A percentile compares a stretch with the other conserved stretches of the same genome.
These are phyloP conservation scores for Drymodes brunneopygia DNA, from an alignment of 2,113 vertebrate species.

Conservation along the genomic window DNA sequence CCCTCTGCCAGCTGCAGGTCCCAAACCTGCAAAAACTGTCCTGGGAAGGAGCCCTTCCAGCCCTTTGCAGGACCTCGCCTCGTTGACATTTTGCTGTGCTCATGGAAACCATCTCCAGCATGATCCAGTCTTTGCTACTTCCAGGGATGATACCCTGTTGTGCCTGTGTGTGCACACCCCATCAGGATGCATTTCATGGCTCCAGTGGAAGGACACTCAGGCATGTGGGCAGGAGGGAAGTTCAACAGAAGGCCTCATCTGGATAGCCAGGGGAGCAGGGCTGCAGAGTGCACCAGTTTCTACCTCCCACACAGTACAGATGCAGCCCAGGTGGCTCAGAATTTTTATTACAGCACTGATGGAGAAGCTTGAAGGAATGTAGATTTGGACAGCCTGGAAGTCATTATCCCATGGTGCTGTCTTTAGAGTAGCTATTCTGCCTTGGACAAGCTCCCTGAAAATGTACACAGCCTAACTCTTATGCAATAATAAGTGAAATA, in stretches of 20 bases:
- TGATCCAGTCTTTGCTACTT: neutral
- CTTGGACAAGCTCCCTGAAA: neutral
- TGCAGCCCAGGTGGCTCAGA: slow-evolving; percentile 41
- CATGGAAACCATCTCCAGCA: neutral
- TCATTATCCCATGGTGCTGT: neutral
- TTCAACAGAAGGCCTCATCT: neutral
- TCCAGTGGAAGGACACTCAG: neutral
- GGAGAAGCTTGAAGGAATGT: slow-evolving; percentile 35
- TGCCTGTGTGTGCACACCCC: neutral
- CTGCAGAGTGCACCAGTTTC: neutral
- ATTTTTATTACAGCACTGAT: neutral
- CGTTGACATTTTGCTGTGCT: neutral
- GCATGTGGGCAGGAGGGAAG: neutral
- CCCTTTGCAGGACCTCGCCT: neutral
- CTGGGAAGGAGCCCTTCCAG: neutral
- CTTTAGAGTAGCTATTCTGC: neutral
- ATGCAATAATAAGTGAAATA: neutral
- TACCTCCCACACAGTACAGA: slow-evolving; percentile 50
- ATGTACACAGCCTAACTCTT: neutral
- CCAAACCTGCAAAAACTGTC: neutral
- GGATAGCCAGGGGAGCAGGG: neutral
- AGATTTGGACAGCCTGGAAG: slow-evolving; percentile 39
- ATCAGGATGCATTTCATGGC: neutral
- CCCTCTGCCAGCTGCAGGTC: neutral
- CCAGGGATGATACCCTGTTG: neutral